Percentiles rank a stretch among this genome's conserved stretches.
Conservation (phyloP, 2,113 vertebrate genomes). For the Myocastor coypus region DNA sequence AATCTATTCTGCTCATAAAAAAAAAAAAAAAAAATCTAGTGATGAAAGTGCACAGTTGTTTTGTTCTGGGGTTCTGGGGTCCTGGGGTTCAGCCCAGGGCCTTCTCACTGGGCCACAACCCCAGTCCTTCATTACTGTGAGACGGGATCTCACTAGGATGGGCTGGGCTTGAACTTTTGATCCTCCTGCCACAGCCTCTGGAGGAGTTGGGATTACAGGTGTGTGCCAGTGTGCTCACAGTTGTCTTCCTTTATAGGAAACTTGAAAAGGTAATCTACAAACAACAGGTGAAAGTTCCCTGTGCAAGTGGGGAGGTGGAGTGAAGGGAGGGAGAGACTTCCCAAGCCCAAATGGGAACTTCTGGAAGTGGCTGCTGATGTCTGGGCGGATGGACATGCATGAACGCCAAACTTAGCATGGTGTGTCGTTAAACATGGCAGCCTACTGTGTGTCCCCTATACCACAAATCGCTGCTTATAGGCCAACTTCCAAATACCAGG, state of each 20-base stretch:
- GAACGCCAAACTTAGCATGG: neutral
- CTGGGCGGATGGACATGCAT: rapidly evolving
- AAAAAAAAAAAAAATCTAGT: neutral
- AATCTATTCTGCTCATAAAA: too few species aligned
- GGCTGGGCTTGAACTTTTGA: neutral
- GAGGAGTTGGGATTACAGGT: neutral
- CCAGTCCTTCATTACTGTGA: neutral
- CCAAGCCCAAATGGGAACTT: neutral
- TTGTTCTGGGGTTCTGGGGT: too few species aligned
- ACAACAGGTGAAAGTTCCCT: neutral
- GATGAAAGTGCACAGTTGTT: neutral
- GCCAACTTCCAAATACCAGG: neutral
- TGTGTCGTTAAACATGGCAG: neutral
- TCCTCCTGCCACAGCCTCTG: neutral
- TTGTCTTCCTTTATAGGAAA: neutral
- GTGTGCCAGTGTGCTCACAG: neutral
- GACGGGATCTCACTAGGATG: neutral
- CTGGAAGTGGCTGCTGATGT: neutral
- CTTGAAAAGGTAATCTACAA: neutral
- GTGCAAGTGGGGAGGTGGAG: too few species aligned
- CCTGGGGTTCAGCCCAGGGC: neutral
- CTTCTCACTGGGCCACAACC: neutral
- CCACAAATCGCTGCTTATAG: neutral
- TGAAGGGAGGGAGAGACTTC: neutral
- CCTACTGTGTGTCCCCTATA: neutral